Evolutionary conservation across 1,140 invertebrate genomes (phyloP), one percentile per base, ranked within the genome.

Genomic region (Hormaphis cornu): DNA sequence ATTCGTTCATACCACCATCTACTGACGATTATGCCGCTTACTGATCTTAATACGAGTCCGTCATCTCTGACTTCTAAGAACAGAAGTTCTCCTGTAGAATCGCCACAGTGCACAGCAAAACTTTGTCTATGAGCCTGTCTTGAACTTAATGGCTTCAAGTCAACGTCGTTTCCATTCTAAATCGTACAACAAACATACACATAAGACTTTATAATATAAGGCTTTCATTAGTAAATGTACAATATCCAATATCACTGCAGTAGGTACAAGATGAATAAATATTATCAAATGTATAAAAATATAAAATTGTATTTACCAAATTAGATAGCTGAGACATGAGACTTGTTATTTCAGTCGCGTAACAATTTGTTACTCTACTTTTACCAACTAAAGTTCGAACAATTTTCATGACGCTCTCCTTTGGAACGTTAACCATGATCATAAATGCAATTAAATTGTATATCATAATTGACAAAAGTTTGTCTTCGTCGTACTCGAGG

Each of bases 41-140:
- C 89, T 46, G 93, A 93, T 69, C 97, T 83, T 59, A 99, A 79
- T 16, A 99, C 90, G 26, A 99, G 84, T 12, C 96, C 97, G 79
- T 99, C 97, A 78, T 99, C 95, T 75, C 95, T 88, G 18, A 98
- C 95, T 82, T 99, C 96, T 84, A 99, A 87, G 79, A 99, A 99
- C 20, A 96, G 84, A 76, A 98, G 84, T 69, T 95, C 93, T 22
- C 90, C 95, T 24, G 87, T 86, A 28, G 92, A 87, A 81, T 97
- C 93, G 10, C 93, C 95, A 75, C 90, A 88, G 80, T 99, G 95
- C 30, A 99, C 95, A 24, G 96, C 96, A 81, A 99, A 99, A 72
- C 93, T 95, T 78, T 98, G 95, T 48, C 96, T 87, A 79, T 98
- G 93, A 79, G 97, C 87, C 76, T 96, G 86, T 22, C 97, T 83